Evolutionary conservation across 2,888 invertebrate genomes (phyloP).

Genomic region (Ormyrus nitidulus): DNA sequence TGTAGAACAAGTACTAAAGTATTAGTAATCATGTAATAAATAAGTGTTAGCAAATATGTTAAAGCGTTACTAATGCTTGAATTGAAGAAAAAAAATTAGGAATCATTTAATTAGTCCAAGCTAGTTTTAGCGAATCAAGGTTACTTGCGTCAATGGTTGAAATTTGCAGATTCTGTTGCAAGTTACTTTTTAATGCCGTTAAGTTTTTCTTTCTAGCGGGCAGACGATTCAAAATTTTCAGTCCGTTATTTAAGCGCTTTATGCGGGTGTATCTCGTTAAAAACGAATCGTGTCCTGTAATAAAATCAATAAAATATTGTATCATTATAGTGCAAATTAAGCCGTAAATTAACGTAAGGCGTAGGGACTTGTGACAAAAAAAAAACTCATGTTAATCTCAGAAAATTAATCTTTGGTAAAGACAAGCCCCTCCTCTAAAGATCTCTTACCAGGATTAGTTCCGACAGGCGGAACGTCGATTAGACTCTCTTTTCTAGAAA

Average conservation of each 20-base stretch:
- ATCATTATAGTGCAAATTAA: not conserved
- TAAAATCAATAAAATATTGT: slow-evolving; percentile 27
- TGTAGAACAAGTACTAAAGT: slow-evolving; percentile 21
- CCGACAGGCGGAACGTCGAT: slow-evolving; percentile 79
- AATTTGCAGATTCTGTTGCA: slow-evolving; percentile 52
- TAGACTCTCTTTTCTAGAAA: slow-evolving; percentile 77
- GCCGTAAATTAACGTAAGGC: no score
- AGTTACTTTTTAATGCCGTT: slow-evolving; percentile 35
- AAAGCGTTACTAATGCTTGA: slow-evolving; percentile 3
- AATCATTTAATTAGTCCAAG: slow-evolving; percentile 50
- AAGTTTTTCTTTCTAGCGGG: slow-evolving; percentile 12
- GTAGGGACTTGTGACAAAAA: no score
- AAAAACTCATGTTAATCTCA: no score
- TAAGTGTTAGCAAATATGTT: slow-evolving; percentile 37
- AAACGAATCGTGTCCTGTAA: slow-evolving; percentile 71
- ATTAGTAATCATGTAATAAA: slow-evolving; percentile 9
- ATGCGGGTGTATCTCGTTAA: slow-evolving; percentile 63
- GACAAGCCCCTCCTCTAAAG: not conserved
- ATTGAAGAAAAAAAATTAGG: slow-evolving; percentile 1
- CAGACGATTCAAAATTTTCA: slow-evolving; percentile 39
- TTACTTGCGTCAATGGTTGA: slow-evolving; percentile 24
- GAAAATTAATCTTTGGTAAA: no score
- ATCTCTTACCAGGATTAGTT: slow-evolving; percentile 82
- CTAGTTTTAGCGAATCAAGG: slow-evolving; percentile 37
- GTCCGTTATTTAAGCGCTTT: slow-evolving; percentile 57